Percentiles rank a stretch among this genome's conserved stretches.
These are phyloP conservation scores for Lamprotornis superbus DNA, from an alignment of 2,113 vertebrate genomes.

Conservation along the genomic window DNA sequence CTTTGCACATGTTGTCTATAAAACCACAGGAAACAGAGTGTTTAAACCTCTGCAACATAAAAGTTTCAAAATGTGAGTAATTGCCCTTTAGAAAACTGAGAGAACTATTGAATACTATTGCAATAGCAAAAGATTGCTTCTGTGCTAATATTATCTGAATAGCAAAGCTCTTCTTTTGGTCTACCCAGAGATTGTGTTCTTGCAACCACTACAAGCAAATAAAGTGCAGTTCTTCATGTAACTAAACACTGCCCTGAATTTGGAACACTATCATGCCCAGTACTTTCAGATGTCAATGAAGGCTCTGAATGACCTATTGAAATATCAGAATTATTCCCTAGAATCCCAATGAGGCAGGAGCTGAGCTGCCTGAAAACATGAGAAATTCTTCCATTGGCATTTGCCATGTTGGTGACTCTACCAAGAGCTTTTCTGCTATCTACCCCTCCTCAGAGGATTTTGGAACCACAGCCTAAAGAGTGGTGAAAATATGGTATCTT, in stretches of 20 bases:
- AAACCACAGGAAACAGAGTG: neutral
- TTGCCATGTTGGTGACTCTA: neutral
- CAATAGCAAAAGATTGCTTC: neutral
- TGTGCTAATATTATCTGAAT: neutral
- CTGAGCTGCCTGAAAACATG: neutral
- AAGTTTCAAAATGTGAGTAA: neutral
- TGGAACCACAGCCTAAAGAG: neutral
- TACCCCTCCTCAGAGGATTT: neutral
- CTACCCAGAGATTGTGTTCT: neutral
- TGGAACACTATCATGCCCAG: fast-evolving
- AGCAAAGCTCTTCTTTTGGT: neutral
- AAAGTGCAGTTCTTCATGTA: neutral
- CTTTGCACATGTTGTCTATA: neutral
- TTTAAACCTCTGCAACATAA: neutral
- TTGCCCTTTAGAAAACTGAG: neutral
- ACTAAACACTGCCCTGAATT: neutral
- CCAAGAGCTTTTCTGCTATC: neutral
- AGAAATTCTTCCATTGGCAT: neutral
- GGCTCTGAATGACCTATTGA: neutral
- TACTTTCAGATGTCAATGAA: neutral
- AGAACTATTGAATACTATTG: neutral
- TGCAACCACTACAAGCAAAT: neutral
- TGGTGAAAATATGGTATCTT: neutral
- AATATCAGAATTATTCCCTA: neutral
- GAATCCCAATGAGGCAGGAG: neutral